These are phyloP conservation scores for Drosophila mojavensis DNA, from an alignment of 1,140 invertebrate genomes.

Conservation along the genomic window DNA sequence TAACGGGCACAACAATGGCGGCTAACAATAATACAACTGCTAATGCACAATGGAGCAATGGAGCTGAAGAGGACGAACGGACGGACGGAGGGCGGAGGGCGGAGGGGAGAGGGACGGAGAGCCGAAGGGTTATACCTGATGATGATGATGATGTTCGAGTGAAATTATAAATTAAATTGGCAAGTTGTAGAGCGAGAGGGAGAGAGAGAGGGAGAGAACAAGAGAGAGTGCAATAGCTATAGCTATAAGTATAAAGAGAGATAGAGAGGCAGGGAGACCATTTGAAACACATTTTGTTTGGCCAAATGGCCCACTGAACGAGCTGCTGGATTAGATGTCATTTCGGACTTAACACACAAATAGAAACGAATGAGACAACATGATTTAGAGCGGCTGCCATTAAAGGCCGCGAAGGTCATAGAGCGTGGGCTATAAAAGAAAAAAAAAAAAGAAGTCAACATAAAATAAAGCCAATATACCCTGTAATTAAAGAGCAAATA, in stretches of 20 bases:
- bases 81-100: neutral
- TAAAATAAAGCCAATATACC: slow-evolving; percentile 1
- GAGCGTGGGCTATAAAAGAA: neutral
- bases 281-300: slow-evolving; percentile 43
- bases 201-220: neutral
- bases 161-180: slow-evolving; percentile 60
- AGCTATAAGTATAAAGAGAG: neutral
- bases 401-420: slow-evolving; percentile 13
- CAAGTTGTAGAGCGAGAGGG: neutral
- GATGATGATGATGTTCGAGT: slow-evolving; percentile 29
- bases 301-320: slow-evolving; percentile 51
- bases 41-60: slow-evolving; percentile 56
- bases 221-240: neutral
- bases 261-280: slow-evolving; percentile 5
- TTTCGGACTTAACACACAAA: slow-evolving; percentile 39
- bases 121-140: neutral
- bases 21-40: slow-evolving; percentile 61
- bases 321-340: slow-evolving; percentile 43
- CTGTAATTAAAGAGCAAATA: too few species aligned
- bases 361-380: slow-evolving; percentile 45
- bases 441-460: neutral
- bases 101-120: neutral
- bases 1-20: slow-evolving; percentile 58
- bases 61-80: neutral
- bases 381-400: slow-evolving; percentile 45